Evolutionary conservation across 2,888 invertebrate species (phyloP).

Genomic region (Trichogramma dendrolimi): DNA sequence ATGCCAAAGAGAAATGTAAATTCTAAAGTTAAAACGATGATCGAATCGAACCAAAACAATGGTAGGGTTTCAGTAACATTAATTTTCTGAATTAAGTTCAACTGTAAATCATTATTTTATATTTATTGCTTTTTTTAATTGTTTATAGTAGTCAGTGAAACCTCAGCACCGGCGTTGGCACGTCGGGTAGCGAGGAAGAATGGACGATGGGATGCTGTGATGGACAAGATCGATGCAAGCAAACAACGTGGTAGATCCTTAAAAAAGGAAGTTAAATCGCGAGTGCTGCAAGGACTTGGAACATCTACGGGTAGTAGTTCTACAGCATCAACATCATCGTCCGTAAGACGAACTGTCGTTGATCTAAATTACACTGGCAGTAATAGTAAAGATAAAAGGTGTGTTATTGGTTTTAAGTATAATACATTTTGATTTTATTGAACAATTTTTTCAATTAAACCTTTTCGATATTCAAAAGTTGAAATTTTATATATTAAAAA

Average conservation of each 20-base stretch:
- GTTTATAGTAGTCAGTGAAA: too few species aligned
- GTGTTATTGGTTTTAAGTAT: not conserved
- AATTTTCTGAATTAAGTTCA: not conserved
- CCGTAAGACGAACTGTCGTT: conserved; percentile 35
- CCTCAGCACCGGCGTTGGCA: not conserved
- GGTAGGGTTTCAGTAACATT: conserved; percentile 12
- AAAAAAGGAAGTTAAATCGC: conserved; percentile 83
- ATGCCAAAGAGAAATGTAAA: conserved; percentile 75
- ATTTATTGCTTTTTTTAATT: not conserved
- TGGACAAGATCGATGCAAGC: conserved; percentile 74
- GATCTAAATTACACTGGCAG: conserved; percentile 45
- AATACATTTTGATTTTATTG: too few species aligned
- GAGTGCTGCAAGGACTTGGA: conserved; percentile 56
- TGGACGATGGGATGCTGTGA: conserved; percentile 78
- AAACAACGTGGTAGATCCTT: conserved; percentile 68
- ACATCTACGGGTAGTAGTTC: conserved; percentile 36
- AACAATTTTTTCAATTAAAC: too few species aligned
- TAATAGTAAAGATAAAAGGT: conserved; percentile 43
- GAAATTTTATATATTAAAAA: too few species aligned
- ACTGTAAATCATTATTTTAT: not conserved
- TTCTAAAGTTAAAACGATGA: conserved; percentile 72
- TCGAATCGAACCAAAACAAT: conserved; percentile 56
- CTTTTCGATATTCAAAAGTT: too few species aligned
- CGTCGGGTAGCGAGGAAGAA: conserved; percentile 49
- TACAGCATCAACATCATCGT: conserved; percentile 35